Percentiles rank a stretch among this genome's conserved stretches.
These are phyloP conservation scores for Callyntrura guangdongensis DNA, from an alignment of 2,888 invertebrate genomes.

Conservation along the genomic window DNA sequence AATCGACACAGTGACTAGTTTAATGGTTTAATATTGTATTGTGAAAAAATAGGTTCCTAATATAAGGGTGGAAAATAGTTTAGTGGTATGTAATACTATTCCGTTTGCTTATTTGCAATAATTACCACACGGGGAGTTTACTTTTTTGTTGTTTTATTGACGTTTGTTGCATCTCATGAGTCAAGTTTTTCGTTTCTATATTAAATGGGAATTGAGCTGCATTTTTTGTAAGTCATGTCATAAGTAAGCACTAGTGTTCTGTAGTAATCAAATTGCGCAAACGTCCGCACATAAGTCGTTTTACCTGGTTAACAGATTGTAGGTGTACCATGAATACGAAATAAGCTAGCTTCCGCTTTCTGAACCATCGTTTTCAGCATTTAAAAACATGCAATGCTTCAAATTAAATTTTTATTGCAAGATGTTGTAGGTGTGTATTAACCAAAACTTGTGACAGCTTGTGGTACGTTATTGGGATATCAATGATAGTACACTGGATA, in stretches of 20 bases:
- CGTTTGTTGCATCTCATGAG: neutral
- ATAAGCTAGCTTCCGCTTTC: slow-evolving; percentile 18
- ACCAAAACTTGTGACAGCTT: slow-evolving; percentile 32
- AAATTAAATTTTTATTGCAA: neutral
- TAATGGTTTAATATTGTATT: no score
- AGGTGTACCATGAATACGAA: neutral
- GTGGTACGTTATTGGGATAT: neutral
- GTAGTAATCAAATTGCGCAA: no score
- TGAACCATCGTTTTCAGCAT: neutral
- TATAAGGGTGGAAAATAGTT: neutral
- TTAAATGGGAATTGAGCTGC: neutral
- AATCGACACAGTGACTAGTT: no score
- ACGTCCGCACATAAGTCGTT: no score
- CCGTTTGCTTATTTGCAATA: neutral
- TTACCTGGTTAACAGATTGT: no score
- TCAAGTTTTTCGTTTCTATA: neutral
- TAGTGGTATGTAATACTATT: neutral
- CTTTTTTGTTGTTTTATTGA: no score
- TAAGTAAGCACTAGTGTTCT: no score
- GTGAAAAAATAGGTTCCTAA: neutral
- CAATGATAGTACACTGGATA: slow-evolving; percentile 16
- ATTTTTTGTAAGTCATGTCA: neutral
- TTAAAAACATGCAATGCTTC: neutral
- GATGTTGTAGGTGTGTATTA: neutral
- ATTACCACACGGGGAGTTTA: slow-evolving; percentile 11